These are phyloP conservation scores for Catocala fraxini DNA, from an alignment of 2,888 invertebrate species.

Conservation along the genomic window DNA sequence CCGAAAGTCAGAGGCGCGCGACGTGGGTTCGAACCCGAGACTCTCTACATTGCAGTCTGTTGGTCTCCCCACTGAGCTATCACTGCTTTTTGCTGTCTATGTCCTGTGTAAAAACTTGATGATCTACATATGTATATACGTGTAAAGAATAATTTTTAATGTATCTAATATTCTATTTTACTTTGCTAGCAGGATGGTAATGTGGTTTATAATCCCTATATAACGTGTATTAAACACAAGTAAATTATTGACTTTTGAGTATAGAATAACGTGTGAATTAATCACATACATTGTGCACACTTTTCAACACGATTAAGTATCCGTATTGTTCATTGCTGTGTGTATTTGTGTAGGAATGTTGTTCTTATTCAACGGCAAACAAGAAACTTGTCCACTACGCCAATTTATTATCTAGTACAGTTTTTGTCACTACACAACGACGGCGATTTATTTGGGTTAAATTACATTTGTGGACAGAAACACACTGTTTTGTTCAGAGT, in stretches of 20 bases:
- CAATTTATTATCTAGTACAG: slow-evolving; percentile 46
- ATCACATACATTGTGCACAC: not conserved
- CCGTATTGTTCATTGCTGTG: slow-evolving; percentile 30
- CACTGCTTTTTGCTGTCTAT: too few relatives aligned
- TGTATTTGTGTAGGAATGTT: slow-evolving; percentile 32
- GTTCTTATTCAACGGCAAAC: slow-evolving; percentile 24
- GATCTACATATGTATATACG: too few relatives aligned
- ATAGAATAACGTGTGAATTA: not conserved
- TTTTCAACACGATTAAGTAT: slow-evolving; percentile 8
- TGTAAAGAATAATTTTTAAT: too few relatives aligned
- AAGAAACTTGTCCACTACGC: slow-evolving; percentile 42
- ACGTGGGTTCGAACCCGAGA: too few relatives aligned
- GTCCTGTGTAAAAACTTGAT: too few relatives aligned
- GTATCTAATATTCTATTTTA: too few relatives aligned
- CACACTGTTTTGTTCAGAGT: not conserved
- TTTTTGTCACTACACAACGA: slow-evolving; percentile 44
- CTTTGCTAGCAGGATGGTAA: not conserved
- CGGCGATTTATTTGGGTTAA: slow-evolving; percentile 44
- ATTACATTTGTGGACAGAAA: slow-evolving; percentile 27
- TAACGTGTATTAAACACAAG: not conserved
- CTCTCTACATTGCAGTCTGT: too few relatives aligned
- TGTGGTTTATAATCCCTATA: not conserved
- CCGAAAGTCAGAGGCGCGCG: too few relatives aligned
- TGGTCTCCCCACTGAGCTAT: too few relatives aligned
- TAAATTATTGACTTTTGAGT: too few relatives aligned